A percentile compares a stretch with the other conserved stretches of the same genome.
Evolutionary conservation across 2,113 vertebrate species (phyloP).

Genomic region (Takifugu flavidus): DNA sequence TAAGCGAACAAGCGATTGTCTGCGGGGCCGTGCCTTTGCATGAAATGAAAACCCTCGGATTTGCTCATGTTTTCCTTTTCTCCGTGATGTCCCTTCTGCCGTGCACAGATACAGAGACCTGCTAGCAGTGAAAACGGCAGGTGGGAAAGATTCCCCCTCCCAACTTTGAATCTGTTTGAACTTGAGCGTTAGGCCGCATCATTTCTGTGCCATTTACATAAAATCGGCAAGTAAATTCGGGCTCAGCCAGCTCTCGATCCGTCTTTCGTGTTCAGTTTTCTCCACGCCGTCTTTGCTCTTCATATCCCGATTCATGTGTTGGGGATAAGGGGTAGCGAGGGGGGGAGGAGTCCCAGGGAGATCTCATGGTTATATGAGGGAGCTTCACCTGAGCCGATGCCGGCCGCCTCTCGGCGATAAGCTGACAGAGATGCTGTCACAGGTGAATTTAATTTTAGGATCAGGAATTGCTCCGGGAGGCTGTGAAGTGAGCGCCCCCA

Average conservation of each 20-base stretch:
- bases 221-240: too few species aligned
- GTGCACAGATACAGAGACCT: too few species aligned
- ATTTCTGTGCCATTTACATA: too few species aligned
- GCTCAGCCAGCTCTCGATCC: background rate
- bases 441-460: slow-evolving; percentile 15
- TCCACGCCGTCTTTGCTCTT: background rate
- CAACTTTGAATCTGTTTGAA: too few species aligned
- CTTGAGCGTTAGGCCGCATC: too few species aligned
- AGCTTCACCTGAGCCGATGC: background rate
- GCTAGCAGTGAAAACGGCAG: too few species aligned
- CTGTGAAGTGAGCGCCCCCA: slow-evolving; percentile 38
- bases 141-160: too few species aligned
- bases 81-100: too few species aligned
- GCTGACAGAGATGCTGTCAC: slow-evolving; percentile 3
- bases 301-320: background rate
- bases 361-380: too few species aligned
- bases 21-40: slow-evolving; percentile 21
- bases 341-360: background rate
- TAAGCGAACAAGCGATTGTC: slow-evolving; percentile 21
- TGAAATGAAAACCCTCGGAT: background rate
- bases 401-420: background rate
- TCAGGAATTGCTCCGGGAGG: slow-evolving; percentile 5
- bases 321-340: background rate
- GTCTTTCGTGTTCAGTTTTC: background rate
- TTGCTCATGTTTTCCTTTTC: too few species aligned